Evolutionary conservation across 1,140 invertebrate species (phyloP).

Genomic region (Calephelis virginiensis): DNA sequence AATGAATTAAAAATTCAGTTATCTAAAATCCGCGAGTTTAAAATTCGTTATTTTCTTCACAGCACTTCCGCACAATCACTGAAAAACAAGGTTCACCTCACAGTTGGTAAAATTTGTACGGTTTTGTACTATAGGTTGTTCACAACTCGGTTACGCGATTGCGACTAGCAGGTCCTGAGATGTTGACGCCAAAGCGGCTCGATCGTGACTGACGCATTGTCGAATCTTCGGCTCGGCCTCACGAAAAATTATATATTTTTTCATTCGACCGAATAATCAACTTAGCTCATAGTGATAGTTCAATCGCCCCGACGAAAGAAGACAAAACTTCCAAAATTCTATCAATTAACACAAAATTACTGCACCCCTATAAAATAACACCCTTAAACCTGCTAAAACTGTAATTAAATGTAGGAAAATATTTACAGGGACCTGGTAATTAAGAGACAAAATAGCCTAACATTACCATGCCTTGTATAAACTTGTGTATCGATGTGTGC

Average conservation of each 20-base stretch:
- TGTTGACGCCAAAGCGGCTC: conserved; percentile 61
- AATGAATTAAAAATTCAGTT: conserved; percentile 51
- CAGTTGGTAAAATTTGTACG: conserved; percentile 72
- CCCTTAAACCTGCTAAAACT: conserved; percentile 27
- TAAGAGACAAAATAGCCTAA: conserved; percentile 59
- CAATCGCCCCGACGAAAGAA: conserved; percentile 52
- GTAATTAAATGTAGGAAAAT: conserved; percentile 38
- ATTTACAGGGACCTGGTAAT: conserved; percentile 49
- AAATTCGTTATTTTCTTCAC: conserved; percentile 36
- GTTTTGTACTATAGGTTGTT: conserved; percentile 74
- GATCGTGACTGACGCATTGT: conserved; percentile 69
- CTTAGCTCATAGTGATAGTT: conserved; percentile 72
- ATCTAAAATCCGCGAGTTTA: conserved; percentile 51
- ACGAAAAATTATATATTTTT: conserved; percentile 75
- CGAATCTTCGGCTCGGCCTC: conserved; percentile 64
- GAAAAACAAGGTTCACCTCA: conserved; percentile 55
- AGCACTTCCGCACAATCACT: conserved; percentile 43
- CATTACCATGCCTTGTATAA: conserved; percentile 29
- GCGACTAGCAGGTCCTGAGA: conserved; percentile 52
- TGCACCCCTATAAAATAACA: conserved; percentile 17
- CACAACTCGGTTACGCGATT: conserved; percentile 60
- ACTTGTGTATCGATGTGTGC: conserved; percentile 46
- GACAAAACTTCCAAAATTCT: conserved; percentile 38
- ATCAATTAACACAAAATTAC: conserved; percentile 40
- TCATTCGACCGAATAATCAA: conserved; percentile 72